Percentiles rank a stretch among this genome's conserved stretches.
Conservation (phyloP, 1,140 invertebrate genomes). For the Leptonema lineaticorne region DNA sequence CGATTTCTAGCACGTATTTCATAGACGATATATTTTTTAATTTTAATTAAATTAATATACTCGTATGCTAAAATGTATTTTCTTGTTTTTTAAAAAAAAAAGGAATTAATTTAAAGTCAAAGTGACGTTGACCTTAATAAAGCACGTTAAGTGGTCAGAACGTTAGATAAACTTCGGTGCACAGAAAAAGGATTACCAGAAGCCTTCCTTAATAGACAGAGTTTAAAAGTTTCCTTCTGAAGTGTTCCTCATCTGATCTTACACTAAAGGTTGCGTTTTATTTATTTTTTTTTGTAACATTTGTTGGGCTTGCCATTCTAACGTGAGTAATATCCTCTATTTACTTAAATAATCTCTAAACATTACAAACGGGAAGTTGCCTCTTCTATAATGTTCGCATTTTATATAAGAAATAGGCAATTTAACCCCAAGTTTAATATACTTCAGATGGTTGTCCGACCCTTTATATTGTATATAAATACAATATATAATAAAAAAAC, state of each 20-base stretch:
- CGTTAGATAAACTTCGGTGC: constrained; percentile 26
- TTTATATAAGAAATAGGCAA: constrained; percentile 18
- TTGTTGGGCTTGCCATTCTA: constrained; percentile 9
- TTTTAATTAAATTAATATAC: no score
- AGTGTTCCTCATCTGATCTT: constrained; percentile 10
- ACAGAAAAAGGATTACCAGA: constrained; percentile 30
- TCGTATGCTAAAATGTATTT: background rate
- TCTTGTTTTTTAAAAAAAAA: no score
- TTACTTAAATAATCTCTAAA: constrained; percentile 30
- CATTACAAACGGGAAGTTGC: constrained; percentile 15
- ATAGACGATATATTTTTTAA: no score
- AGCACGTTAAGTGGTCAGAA: background rate
- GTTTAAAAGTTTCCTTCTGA: constrained; percentile 30
- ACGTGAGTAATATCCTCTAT: constrained; percentile 28
- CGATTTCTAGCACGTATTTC: no score
- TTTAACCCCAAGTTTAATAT: constrained; percentile 24
- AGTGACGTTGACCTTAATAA: background rate
- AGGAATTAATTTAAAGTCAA: background rate
- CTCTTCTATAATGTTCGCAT: constrained; percentile 7
- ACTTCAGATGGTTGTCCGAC: constrained; percentile 8
- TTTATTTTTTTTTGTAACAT: constrained; percentile 14
- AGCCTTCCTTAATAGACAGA: constrained; percentile 34
- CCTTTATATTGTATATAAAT: no score
- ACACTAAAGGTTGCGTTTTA: background rate
- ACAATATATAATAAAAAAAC: no score